Conservation (phyloP, 2,797 vertebrate genomes). For the Poeciliopsis turneri region DNA sequence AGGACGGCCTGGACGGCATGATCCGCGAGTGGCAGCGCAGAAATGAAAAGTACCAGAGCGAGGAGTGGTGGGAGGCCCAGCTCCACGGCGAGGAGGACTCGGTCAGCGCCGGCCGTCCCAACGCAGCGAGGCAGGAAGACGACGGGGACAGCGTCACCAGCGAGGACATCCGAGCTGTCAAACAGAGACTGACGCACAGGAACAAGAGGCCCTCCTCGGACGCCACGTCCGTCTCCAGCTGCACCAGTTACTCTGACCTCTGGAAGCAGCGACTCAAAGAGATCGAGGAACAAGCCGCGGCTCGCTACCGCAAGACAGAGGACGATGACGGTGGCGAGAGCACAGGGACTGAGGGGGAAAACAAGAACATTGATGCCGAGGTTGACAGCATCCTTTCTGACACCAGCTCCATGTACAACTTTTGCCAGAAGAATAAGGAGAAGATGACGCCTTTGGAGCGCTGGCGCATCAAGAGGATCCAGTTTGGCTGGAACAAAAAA, state of each 20-base stretch:
- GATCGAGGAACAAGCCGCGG: constrained; percentile 88
- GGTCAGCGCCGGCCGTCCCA: constrained; percentile 9
- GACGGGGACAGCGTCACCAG: constrained; percentile 86
- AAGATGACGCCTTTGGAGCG: constrained; percentile 91
- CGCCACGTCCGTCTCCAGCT: constrained; percentile 80
- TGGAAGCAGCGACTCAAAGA: constrained; percentile 91
- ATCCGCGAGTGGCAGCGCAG: constrained; percentile 90
- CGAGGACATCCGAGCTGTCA: constrained; percentile 82
- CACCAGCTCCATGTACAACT: constrained; percentile 90
- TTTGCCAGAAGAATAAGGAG: constrained; percentile 93
- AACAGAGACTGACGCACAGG: constrained; percentile 77
- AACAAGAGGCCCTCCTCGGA: constrained; percentile 68
- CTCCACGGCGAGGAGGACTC: constrained; percentile 77
- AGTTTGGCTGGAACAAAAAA: constrained; percentile 96
- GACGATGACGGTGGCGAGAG: constrained; percentile 47
- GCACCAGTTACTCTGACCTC: constrained; percentile 85
- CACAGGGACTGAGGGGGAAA: constrained; percentile 36
- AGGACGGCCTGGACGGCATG: constrained; percentile 79
- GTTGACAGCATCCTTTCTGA: constrained; percentile 88
- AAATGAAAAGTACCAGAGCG: constrained; percentile 87
- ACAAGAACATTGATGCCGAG: constrained; percentile 78
- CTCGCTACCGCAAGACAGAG: constrained; percentile 72
- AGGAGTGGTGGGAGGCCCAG: constrained; percentile 81
- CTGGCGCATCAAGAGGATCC: constrained; percentile 95
- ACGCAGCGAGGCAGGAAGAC: constrained; percentile 40